phyloP scores from a whole-genome alignment of 2,797 vertebrate genomes.

The Peromyscus attwateri region DNA sequence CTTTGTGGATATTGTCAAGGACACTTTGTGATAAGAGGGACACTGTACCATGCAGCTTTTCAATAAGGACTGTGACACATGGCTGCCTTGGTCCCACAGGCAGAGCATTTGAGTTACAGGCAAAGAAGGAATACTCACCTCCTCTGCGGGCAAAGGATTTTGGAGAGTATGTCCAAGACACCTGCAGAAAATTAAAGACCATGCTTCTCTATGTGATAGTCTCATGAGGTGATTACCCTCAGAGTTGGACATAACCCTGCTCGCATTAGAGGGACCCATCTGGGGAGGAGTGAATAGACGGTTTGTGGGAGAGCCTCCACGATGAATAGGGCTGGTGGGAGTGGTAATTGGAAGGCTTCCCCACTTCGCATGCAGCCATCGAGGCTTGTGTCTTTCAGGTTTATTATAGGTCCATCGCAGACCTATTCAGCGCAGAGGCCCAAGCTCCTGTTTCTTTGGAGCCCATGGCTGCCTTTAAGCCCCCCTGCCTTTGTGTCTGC shows the following conservation, averaged over 20 bases:
- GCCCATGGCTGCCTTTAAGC: constrained; percentile 79
- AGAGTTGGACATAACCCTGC: constrained; percentile 83
- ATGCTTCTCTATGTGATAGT: constrained; percentile 84
- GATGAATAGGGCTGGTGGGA: constrained; percentile 81
- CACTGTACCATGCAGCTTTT: constrained; percentile 21
- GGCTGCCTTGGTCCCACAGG: constrained; percentile 67
- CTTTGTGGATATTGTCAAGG: constrained; percentile 64
- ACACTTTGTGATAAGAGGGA: constrained; percentile 36
- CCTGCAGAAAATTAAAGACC: constrained; percentile 89
- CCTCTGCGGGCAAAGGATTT: constrained; percentile 81
- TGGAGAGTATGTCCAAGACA: constrained; percentile 84
- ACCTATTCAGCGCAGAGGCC: constrained; percentile 54
- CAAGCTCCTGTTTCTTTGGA: constrained; percentile 68
- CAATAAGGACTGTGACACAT: constrained; percentile 69
- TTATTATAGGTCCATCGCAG: constrained; percentile 69
- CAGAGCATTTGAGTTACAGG: constrained; percentile 72
- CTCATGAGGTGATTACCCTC: constrained; percentile 87
- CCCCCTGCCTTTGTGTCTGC: constrained; percentile 78
- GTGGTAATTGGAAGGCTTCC: constrained; percentile 73
- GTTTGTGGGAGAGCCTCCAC: constrained; percentile 69
- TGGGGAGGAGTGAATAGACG: constrained; percentile 83
- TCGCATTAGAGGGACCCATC: constrained; percentile 84
- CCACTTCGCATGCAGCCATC: constrained; percentile 68
- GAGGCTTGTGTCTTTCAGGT: constrained; percentile 60
- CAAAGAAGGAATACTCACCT: constrained; percentile 83